phyloP scores from a whole-genome alignment of 2,888 invertebrate genomes.

The Sclerodermus sp. region DNA sequence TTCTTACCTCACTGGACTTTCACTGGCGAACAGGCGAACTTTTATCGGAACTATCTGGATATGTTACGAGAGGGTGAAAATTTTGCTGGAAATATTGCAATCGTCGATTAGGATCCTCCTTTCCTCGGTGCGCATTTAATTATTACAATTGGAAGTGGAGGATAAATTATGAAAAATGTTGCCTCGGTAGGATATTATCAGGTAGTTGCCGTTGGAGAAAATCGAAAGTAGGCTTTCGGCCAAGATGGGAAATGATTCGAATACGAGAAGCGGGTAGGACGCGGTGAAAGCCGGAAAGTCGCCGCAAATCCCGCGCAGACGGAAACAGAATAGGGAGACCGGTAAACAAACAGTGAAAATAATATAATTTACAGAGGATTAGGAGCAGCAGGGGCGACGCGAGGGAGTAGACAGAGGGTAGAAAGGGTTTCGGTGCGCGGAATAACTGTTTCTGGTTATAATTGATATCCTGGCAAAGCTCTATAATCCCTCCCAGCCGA shows the following conservation, averaged over 20 bases:
- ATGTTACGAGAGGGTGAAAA: too few relatives aligned
- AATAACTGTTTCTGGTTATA: conserved; percentile 59
- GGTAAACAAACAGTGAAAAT: conserved; percentile 59
- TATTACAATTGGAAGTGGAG: too few relatives aligned
- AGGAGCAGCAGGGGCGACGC: conserved; percentile 47
- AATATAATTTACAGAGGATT: conserved; percentile 59
- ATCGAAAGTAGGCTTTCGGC: too few relatives aligned
- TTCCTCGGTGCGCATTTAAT: too few relatives aligned
- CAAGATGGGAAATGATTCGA: conserved; percentile 29
- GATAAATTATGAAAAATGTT: too few relatives aligned
- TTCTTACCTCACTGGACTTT: too few relatives aligned
- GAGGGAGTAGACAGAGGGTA: conserved; percentile 19
- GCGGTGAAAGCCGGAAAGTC: conserved; percentile 51
- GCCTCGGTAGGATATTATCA: too few relatives aligned
- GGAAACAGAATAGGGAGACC: conserved; percentile 48
- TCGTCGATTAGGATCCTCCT: too few relatives aligned
- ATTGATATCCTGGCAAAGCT: conserved; percentile 59
- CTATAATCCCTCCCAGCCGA: conserved; percentile 52
- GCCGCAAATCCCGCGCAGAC: conserved; percentile 54
- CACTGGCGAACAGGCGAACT: too few relatives aligned
- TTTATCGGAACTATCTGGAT: too few relatives aligned
- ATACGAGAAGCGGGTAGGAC: conserved; percentile 2
- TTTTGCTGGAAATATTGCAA: too few relatives aligned
- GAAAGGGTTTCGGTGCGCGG: conserved; percentile 51
- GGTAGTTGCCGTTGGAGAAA: too few relatives aligned